Percentiles rank a stretch among this genome's conserved stretches.
phyloP scores from a whole-genome alignment of 1,140 invertebrate species.

The Leptinotarsa defecta region DNA sequence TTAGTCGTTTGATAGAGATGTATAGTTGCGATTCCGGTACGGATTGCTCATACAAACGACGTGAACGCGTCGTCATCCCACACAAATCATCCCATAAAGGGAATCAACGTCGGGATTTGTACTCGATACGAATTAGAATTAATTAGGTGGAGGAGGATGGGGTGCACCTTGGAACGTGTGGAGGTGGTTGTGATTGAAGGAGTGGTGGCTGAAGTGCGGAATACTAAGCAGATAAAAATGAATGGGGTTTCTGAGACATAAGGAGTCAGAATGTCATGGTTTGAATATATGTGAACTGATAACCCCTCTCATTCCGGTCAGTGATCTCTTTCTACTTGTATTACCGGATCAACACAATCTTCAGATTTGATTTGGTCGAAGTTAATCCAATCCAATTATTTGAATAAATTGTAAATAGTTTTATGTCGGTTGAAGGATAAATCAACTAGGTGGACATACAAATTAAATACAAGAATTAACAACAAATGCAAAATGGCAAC shows the following conservation, averaged over 20 bases:
- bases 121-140: constrained; percentile 27
- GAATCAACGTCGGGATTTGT: constrained; percentile 25
- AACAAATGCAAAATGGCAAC: too few relatives aligned
- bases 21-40: constrained; percentile 32
- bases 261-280: too few relatives aligned
- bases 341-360: too few relatives aligned
- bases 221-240: neutral
- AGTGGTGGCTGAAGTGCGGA: neutral
- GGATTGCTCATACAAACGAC: constrained; percentile 25
- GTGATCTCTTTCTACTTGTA: too few relatives aligned
- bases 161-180: neutral
- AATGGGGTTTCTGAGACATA: neutral
- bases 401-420: too few relatives aligned
- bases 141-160: constrained; percentile 11
- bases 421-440: too few relatives aligned
- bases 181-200: neutral
- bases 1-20: constrained; percentile 46
- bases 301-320: too few relatives aligned
- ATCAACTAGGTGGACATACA: too few relatives aligned
- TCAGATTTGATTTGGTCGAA: too few relatives aligned
- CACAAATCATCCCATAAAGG: constrained; percentile 32
- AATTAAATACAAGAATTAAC: too few relatives aligned
- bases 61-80: constrained; percentile 22
- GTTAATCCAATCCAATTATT: too few relatives aligned
- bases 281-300: too few relatives aligned